Conservation (phyloP, 1,140 invertebrate genomes). For the Rhyacophila brunnea region DNA sequence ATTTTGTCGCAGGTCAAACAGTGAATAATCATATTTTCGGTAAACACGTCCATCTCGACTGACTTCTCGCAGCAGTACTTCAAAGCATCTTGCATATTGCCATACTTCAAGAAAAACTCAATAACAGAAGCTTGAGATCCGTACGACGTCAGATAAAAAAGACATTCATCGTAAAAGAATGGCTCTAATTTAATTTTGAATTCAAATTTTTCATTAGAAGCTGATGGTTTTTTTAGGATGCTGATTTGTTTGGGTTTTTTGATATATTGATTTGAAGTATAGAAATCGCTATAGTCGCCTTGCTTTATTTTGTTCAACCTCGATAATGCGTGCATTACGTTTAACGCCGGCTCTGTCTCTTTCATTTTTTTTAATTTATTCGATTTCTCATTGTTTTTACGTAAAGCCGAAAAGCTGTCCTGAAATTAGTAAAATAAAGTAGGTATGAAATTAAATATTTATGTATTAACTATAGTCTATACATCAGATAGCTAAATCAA, state of each 20-base stretch:
- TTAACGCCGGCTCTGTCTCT: slow-evolving; percentile 55
- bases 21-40: slow-evolving; percentile 66
- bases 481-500: no score
- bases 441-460: no score
- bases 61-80: slow-evolving; percentile 63
- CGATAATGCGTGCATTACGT: slow-evolving; percentile 57
- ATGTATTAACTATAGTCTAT: no score
- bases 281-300: slow-evolving; percentile 54
- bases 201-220: slow-evolving; percentile 38
- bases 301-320: slow-evolving; percentile 56
- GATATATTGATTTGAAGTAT: slow-evolving; percentile 41
- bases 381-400: slow-evolving; percentile 42
- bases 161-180: slow-evolving; percentile 68
- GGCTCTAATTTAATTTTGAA: slow-evolving; percentile 45
- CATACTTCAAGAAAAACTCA: slow-evolving; percentile 67
- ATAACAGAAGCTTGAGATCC: slow-evolving; percentile 67
- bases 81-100: slow-evolving; percentile 60
- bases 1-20: slow-evolving; percentile 64
- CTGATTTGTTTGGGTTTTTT: slow-evolving; percentile 41
- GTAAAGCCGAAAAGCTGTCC: slow-evolving; percentile 2
- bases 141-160: slow-evolving; percentile 71
- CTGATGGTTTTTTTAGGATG: slow-evolving; percentile 38
- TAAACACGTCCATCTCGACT: slow-evolving; percentile 66
- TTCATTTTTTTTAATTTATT: slow-evolving; percentile 54
- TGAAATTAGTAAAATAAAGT: no score